Evolutionary conservation across 2,113 vertebrate genomes (phyloP), one percentile per base, ranked within the genome.

Genomic region (Oreotrochilus melanogaster): DNA sequence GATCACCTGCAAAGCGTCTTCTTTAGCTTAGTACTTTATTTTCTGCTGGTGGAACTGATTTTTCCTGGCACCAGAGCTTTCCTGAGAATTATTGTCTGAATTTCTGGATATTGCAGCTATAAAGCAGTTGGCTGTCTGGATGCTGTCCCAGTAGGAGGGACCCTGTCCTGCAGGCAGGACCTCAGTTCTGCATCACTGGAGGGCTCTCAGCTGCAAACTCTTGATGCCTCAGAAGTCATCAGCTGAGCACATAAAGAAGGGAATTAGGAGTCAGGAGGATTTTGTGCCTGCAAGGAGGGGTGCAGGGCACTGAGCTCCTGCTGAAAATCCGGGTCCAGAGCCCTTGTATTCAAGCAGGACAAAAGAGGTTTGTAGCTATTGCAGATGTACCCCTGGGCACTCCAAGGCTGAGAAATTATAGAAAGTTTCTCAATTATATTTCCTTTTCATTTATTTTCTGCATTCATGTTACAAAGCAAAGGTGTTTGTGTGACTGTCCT

Each of bases 211-310:
- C 60, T 62, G 31, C 21, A 1, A 5, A 2, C 11, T 23, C 62
- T n/a, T 5, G 25, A 25, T 28, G 5, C 45, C 33, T 18, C 53
- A 1, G 0, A 16, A 18, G 16, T 3, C 11, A 16, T 39, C 1
- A 4, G 37, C 30, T 14, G 28, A 62, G 83, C 60, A 35, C 13
- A 1, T 14, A 24, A 25, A 4, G 42, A 25, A 24, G 81, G 73
- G 22, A 37, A 35, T 35, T 1, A 17, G 28, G 53, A 30, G 12
- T 21, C 1, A 1, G 60, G 60, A 4, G 66, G 60, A 2, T 39
- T 60, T 37, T 33, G 71, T 7, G 71, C 65, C 66, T 2, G 18
- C 2, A 33, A 11, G 39, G 56, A 33, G 42, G 11, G 11, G 42
- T 4, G 24, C 4, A 50, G 2, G 7, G 33, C 2, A 0, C 9